Conservation (phyloP, 2,888 invertebrate genomes). For the Melanostoma scalare region DNA sequence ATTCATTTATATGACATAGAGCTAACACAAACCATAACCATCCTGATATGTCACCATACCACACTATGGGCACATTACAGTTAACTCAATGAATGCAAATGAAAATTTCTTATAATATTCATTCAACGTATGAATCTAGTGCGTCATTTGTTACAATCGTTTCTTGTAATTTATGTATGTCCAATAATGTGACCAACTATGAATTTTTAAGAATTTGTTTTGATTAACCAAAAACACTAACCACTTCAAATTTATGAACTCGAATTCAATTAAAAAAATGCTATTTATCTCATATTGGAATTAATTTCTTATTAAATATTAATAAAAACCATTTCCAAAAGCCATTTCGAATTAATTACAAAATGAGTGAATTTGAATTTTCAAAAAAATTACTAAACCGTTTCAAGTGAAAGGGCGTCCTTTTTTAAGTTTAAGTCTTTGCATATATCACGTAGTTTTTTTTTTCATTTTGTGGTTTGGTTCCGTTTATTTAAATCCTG, state of each 20-base stretch:
- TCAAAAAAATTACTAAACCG: conserved; percentile 8
- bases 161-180: conserved; percentile 10
- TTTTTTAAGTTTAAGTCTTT: conserved; percentile 13
- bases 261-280: conserved; percentile 22
- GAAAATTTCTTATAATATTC: background rate
- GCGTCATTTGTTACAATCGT: conserved; percentile 14
- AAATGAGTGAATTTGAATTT: conserved; percentile 23
- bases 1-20: conserved; percentile 14
- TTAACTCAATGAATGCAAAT: conserved; percentile 29
- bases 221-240: background rate
- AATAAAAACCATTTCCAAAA: conserved; percentile 33
- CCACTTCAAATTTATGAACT: conserved; percentile 34
- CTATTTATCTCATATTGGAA: conserved; percentile 24
- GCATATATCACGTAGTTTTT: conserved; percentile 21
- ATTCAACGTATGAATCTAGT: conserved; percentile 8
- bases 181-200: background rate
- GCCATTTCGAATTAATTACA: conserved; percentile 41
- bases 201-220: no score
- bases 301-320: conserved; percentile 55
- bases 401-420: conserved; percentile 7
- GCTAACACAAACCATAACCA: background rate
- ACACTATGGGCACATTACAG: background rate
- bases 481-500: background rate
- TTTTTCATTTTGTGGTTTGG: background rate
- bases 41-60: background rate